Evolutionary conservation across 2,888 invertebrate genomes (phyloP).

Genomic region (Raillietiella orientalis): DNA sequence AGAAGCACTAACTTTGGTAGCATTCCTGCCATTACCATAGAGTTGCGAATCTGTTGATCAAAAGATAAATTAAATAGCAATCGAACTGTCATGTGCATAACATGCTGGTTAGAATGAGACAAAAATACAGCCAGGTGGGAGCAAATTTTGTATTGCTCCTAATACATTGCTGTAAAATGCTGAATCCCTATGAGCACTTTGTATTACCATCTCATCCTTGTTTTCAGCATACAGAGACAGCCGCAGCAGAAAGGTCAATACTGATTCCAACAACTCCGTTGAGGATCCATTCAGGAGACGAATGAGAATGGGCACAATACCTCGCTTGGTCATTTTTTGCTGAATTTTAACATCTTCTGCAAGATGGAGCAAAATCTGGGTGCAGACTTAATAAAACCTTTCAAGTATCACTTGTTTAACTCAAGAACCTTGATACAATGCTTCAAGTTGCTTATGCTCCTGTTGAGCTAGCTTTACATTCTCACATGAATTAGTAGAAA

Average conservation of each 20-base stretch:
- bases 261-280: conserved; percentile 45
- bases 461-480: no score
- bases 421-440: no score
- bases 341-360: conserved; percentile 83
- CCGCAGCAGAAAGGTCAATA: conserved; percentile 77
- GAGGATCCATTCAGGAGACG: conserved; percentile 41
- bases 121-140: no score
- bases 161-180: no score
- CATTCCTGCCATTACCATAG: conserved; percentile 63
- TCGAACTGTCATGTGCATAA: conserved; percentile 51
- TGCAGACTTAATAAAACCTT: conserved; percentile 27
- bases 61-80: conserved; percentile 84
- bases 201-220: conserved; percentile 49
- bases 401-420: no score
- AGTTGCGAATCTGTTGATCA: conserved; percentile 47
- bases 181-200: conserved; percentile 1
- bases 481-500: no score
- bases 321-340: conserved; percentile 85
- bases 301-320: conserved; percentile 52
- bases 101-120: conserved; percentile 23
- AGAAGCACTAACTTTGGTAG: conserved; percentile 63
- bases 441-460: no score
- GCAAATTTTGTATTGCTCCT: no score
- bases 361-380: conserved; percentile 72
- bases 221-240: conserved; percentile 77